Evolutionary conservation across 2,888 invertebrate species (phyloP).

Genomic region (Erebia ligea): DNA sequence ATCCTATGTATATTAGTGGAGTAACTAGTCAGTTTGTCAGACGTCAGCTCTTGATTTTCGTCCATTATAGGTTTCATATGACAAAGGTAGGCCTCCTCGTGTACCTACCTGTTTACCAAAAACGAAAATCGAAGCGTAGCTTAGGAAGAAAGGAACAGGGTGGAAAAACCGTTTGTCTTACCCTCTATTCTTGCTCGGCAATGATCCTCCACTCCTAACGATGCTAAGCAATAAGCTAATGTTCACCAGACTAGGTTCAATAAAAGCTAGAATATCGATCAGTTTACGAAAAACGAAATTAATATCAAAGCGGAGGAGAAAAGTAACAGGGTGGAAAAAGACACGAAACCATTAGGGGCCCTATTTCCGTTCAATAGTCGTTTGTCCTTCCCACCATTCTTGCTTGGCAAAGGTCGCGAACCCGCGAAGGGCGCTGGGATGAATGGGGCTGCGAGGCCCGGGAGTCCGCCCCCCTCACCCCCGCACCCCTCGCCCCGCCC

Average conservation of each 20-base stretch:
- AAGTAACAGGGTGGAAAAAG: slow-evolving; percentile 32
- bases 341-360: slow-evolving; percentile 38
- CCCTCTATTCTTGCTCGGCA: no score
- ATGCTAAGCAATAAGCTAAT: no score
- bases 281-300: slow-evolving; percentile 22
- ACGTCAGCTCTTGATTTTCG: no score
- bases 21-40: no score
- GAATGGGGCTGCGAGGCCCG: slow-evolving; percentile 65
- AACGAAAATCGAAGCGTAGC: no score
- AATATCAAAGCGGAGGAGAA: slow-evolving; percentile 14
- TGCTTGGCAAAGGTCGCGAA: slow-evolving; percentile 67
- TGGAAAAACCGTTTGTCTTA: no score
- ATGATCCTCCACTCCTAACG: no score
- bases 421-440: slow-evolving; percentile 67
- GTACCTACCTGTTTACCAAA: no score
- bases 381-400: slow-evolving; percentile 59
- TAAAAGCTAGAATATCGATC: background rate
- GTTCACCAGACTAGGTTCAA: background rate
- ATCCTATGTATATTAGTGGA: no score
- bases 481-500: slow-evolving; percentile 50
- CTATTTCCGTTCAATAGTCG: slow-evolving; percentile 55
- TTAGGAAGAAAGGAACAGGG: no score
- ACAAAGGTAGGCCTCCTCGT: no score
- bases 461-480: slow-evolving; percentile 48
- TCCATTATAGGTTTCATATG: no score